phyloP scores from a whole-genome alignment of 2,888 invertebrate genomes.

The Lasioglossum zephyrum region DNA sequence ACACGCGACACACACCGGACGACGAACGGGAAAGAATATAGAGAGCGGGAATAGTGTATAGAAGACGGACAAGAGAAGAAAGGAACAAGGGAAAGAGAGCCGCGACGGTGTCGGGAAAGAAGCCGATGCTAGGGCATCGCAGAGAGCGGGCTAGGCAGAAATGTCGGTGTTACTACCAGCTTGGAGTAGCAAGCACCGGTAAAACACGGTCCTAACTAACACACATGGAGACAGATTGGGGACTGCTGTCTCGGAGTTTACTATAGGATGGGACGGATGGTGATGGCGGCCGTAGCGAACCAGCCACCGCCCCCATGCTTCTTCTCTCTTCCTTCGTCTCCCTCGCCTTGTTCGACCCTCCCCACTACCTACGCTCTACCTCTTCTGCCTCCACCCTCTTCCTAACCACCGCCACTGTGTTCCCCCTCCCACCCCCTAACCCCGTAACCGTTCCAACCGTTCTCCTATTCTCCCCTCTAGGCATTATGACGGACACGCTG shows the following conservation, averaged over 20 bases:
- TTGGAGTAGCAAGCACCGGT: slow-evolving; percentile 79
- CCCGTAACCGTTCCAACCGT: slow-evolving; percentile 47
- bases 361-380: slow-evolving; percentile 38
- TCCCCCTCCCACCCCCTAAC: slow-evolving; percentile 15
- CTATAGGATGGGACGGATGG: slow-evolving; percentile 81
- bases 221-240: slow-evolving; percentile 77
- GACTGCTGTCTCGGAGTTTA: slow-evolving; percentile 77
- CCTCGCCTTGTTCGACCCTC: slow-evolving; percentile 56
- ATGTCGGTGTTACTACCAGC: slow-evolving; percentile 80
- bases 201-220: slow-evolving; percentile 79
- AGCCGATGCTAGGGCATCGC: slow-evolving; percentile 82
- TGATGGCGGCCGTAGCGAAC: slow-evolving; percentile 88
- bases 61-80: slow-evolving; percentile 53
- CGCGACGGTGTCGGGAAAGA: slow-evolving; percentile 66
- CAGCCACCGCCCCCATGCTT: slow-evolving; percentile 84
- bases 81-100: slow-evolving; percentile 69
- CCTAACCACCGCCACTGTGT: slow-evolving; percentile 37
- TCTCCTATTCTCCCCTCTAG: slow-evolving; percentile 56
- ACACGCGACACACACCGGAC: slow-evolving; percentile 9
- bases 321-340: slow-evolving; percentile 66
- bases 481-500: slow-evolving; percentile 62
- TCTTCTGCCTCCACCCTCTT: slow-evolving; percentile 14
- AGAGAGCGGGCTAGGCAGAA: slow-evolving; percentile 77
- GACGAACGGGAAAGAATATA: slow-evolving; percentile 35
- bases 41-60: slow-evolving; percentile 26